Evolutionary conservation across 2,888 invertebrate species (phyloP).

Genomic region (Polia nebulosa): DNA sequence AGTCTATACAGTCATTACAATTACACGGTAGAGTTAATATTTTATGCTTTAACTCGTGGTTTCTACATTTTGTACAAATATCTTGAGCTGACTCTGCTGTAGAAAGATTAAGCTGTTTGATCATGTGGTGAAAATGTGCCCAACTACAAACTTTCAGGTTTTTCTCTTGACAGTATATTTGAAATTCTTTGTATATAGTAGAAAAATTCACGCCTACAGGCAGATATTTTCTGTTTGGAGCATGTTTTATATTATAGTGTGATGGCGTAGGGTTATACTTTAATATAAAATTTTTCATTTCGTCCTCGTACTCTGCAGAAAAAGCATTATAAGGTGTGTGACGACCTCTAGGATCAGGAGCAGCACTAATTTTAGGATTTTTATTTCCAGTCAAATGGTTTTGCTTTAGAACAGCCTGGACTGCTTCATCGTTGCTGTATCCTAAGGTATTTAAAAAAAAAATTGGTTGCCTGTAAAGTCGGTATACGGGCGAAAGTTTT

Average conservation of each 20-base stretch:
- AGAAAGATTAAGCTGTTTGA: not conserved
- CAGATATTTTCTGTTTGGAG: too few species aligned
- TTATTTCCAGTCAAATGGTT: conserved; percentile 12
- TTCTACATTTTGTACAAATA: conserved; percentile 6
- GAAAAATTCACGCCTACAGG: too few species aligned
- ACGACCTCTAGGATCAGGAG: conserved; percentile 8
- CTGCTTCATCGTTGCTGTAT: not conserved
- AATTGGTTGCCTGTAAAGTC: too few species aligned
- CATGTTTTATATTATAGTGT: too few species aligned
- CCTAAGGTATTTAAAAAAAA: conserved; percentile 3
- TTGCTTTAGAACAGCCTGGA: conserved; percentile 8
- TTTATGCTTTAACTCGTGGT: not conserved
- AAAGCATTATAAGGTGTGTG: conserved; percentile 3
- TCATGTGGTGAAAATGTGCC: not conserved
- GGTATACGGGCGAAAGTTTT: too few species aligned
- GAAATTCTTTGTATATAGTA: too few species aligned
- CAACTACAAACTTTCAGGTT: not conserved
- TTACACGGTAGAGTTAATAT: not conserved
- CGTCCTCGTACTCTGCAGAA: not conserved
- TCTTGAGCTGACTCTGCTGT: conserved; percentile 1
- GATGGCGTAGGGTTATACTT: too few species aligned
- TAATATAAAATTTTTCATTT: not conserved
- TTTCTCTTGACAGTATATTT: too few species aligned
- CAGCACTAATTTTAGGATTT: conserved; percentile 6
- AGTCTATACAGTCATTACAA: not conserved